These are phyloP conservation scores for Hirtodrosophila duncani DNA, from an alignment of 2,888 invertebrate species.

Conservation along the genomic window DNA sequence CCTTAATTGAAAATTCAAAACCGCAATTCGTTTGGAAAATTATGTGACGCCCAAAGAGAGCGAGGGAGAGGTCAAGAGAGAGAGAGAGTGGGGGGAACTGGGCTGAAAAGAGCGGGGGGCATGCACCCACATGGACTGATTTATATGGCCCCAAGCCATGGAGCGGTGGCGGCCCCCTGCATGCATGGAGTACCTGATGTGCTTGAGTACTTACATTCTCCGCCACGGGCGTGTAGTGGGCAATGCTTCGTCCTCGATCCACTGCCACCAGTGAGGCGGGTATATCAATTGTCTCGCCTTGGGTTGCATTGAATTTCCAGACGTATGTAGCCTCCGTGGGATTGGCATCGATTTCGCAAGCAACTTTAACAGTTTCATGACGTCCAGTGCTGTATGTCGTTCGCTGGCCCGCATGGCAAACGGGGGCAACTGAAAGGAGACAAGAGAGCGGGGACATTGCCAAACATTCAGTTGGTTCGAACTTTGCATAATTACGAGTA, in stretches of 20 bases:
- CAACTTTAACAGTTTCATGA: conserved; percentile 83
- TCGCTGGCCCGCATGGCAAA: conserved; percentile 84
- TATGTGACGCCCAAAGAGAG: conserved; percentile 49
- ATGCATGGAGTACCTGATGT: neutral
- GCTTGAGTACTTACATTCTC: conserved; percentile 79
- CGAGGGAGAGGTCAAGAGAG: neutral
- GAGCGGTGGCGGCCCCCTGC: neutral
- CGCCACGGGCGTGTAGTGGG: conserved; percentile 85
- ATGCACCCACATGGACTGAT: conserved; percentile 42
- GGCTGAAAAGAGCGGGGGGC: no score
- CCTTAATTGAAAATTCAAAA: conserved; percentile 74
- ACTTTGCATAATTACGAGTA: conserved; percentile 70
- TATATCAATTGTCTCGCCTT: conserved; percentile 84
- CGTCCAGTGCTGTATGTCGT: conserved; percentile 86
- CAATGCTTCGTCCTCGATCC: conserved; percentile 83
- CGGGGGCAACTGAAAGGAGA: conserved; percentile 82
- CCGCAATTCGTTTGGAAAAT: conserved; percentile 76
- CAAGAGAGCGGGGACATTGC: neutral
- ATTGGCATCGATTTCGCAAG: conserved; percentile 87
- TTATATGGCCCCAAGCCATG: conserved; percentile 34
- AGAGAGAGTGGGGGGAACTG: neutral
- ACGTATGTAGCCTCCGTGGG: conserved; percentile 84
- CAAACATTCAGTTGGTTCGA: neutral
- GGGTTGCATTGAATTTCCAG: conserved; percentile 88
- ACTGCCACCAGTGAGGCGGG: conserved; percentile 82